These are phyloP conservation scores for Zaprionus lineosus DNA, from an alignment of 2,888 invertebrate species.

Conservation along the genomic window DNA sequence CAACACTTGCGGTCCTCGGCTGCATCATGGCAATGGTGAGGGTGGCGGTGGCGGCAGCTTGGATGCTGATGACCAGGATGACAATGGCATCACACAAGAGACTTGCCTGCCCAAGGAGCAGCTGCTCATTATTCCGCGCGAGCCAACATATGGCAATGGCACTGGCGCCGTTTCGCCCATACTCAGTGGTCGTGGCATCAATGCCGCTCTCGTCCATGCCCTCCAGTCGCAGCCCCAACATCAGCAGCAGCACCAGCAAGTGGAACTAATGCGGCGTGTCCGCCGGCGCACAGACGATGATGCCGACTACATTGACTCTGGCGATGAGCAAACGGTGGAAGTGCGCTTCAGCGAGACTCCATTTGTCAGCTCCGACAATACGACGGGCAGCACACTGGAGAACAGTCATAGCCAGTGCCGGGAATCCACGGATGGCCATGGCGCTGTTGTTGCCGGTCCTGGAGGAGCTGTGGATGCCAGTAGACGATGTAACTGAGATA, in stretches of 20 bases:
- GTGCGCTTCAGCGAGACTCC: constrained; percentile 81
- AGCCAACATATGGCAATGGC: constrained; percentile 81
- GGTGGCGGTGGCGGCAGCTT: constrained; percentile 58
- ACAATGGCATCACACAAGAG: constrained; percentile 80
- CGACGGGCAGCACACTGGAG: constrained; percentile 79
- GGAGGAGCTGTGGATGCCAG: constrained; percentile 4
- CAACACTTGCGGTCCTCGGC: constrained; percentile 80
- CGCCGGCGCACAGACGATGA: constrained; percentile 60
- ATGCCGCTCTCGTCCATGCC: constrained; percentile 65
- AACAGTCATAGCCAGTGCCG: constrained; percentile 50
- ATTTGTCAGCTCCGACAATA: constrained; percentile 81
- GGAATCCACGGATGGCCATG: constrained; percentile 47
- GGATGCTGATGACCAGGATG: constrained; percentile 78
- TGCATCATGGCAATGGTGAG: constrained; percentile 76
- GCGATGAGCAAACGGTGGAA: constrained; percentile 80
- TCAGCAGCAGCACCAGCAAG: constrained; percentile 62
- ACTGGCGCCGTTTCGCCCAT: constrained; percentile 72
- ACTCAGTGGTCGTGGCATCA: constrained; percentile 61
- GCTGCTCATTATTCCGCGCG: constrained; percentile 80
- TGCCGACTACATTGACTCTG: constrained; percentile 74
- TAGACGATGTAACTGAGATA: constrained; percentile 74
- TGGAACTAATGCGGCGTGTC: constrained; percentile 67
- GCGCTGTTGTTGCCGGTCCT: constrained; percentile 17
- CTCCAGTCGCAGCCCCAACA: constrained; percentile 41
- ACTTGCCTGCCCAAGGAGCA: constrained; percentile 76